Base-by-base conservation (phyloP, 2,797 vertebrate species). In the Diplodus puntazzo region DNA sequence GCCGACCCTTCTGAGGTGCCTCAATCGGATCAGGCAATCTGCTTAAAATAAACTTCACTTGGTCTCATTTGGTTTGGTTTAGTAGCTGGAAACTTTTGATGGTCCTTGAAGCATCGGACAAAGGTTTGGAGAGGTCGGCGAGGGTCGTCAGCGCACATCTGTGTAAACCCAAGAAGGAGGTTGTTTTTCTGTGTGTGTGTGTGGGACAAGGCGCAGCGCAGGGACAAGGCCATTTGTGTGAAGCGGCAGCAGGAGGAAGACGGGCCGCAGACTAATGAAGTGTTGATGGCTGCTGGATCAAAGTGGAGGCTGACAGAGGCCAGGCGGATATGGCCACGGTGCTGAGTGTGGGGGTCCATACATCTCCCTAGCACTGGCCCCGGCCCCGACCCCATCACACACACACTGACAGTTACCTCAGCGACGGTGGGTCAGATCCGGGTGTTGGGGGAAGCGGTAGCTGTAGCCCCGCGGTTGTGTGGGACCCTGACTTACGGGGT, bases 271-370 rank as follows among this genome's bases (percentile, higher is more conserved):
- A 92, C 85, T 93, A 94, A 95, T 95, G 93, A 94, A 90, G 92
- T 94, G 94, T 92, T 90, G 91, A 93, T 92, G 90, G 89, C 84
- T 84, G 77, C 82, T 62, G 89, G 92, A 94, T 95, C 91, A 94
- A 93, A 94, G 94, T 58, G 74, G 73, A 82, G 89, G 86, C 58
- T 91, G 92, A 93, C 89, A 88, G 90, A 88, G 89, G 86, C 85
- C 90, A 70, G 88, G 88, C 86, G 88, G 92, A 94, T 92, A 64
- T 49, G 81, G 85, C 84, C 86, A 6, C 89, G 69, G 86, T 23
- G 74, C 90, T 87, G 88, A 93, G 90, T 91, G 92, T 89, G 81
- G 90, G 88, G 90, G 86, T 90, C 87, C 88, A 88, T 89, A 91
- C 90, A 89, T 93, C 89, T 89, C 81, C 75, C 57, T 66, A 9